These are phyloP conservation scores for Sinelater perroti DNA, from an alignment of 2,888 invertebrate genomes.

Conservation along the genomic window DNA sequence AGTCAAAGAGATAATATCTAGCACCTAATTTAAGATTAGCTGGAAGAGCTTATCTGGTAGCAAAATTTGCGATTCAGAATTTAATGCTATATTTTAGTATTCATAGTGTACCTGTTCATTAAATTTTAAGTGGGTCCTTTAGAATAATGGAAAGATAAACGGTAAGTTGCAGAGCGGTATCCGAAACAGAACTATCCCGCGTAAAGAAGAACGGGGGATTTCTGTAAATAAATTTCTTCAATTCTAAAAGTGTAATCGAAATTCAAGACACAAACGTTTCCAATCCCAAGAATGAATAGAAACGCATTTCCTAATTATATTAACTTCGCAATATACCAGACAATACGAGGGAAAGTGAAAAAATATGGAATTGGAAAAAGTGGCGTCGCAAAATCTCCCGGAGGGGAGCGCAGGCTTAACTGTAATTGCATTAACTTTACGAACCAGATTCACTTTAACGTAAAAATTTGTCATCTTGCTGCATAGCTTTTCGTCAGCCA, in stretches of 20 bases:
- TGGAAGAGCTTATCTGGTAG: too few relatives aligned
- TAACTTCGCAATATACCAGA: slow-evolving; percentile 47
- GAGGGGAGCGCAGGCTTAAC: slow-evolving; percentile 27
- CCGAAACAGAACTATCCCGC: background rate
- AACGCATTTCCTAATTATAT: slow-evolving; percentile 52
- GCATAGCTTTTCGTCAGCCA: slow-evolving; percentile 18
- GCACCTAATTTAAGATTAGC: too few relatives aligned
- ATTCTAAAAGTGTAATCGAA: slow-evolving; percentile 47
- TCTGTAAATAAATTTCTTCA: slow-evolving; percentile 41
- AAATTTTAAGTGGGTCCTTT: too few relatives aligned
- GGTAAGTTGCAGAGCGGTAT: background rate
- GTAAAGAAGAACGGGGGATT: slow-evolving; percentile 16
- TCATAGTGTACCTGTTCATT: too few relatives aligned
- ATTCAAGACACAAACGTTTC: slow-evolving; percentile 49
- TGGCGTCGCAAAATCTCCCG: slow-evolving; percentile 27
- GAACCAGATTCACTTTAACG: slow-evolving; percentile 31
- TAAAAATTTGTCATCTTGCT: slow-evolving; percentile 27
- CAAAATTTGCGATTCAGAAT: too few relatives aligned
- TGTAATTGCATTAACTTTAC: slow-evolving; percentile 40
- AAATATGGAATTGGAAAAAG: slow-evolving; percentile 33
- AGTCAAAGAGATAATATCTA: too few relatives aligned
- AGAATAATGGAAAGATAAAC: too few relatives aligned
- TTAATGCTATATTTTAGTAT: too few relatives aligned
- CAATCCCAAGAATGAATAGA: slow-evolving; percentile 51
- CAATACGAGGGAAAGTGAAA: slow-evolving; percentile 38